Evolutionary conservation across 2,888 invertebrate genomes (phyloP), one percentile per base, ranked within the genome.

Genomic region (Pollenia amentaria): DNA sequence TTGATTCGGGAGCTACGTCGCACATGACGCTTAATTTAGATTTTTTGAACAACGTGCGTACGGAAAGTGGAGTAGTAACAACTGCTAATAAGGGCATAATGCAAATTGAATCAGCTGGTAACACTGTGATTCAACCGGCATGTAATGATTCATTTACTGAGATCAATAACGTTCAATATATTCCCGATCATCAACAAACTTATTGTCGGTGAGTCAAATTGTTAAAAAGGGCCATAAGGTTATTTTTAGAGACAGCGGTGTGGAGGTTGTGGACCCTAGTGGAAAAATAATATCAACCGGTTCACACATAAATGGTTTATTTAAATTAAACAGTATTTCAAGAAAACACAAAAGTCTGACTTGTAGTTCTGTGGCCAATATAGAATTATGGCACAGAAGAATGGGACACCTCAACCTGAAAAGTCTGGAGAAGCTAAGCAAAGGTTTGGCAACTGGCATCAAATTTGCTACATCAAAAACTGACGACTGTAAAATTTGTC

Each of bases 401-500:
- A 83, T 86, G 78, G 75, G 73, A 1, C 51, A 83, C 18, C 29
- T 82, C 0, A 78, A 78, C 16, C 3, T 53, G 11, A 60, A 46
- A 14, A 86, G 78, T n/a, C 46, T 86, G 9, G 9, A 69, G n/a
- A 60, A 79, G n/a, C n/a, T n/a, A n/a, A n/a, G n/a, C n/a, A n/a
- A n/a, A n/a, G n/a, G n/a, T n/a, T n/a, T n/a, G n/a, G n/a, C n/a
- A n/a, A n/a, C n/a, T n/a, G n/a, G n/a, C n/a, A 64, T 78, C 1
- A n/a, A 67, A 2, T 78, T 72, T 53, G 11, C 46, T 0, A 18
- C 72, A n/a, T 87, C 46, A 29, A 84, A 10, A 77, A 86, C 21
- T 75, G 83, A 21, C 70, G 88, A 70, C 86, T 89, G 70, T 62
- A 76, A 53, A 80, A 75, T 65, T 64, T 86, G 89, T 76, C 77